Percentiles rank a stretch among this genome's conserved stretches.
phyloP scores from a whole-genome alignment of 2,113 vertebrate genomes.

The Scomber colias region DNA sequence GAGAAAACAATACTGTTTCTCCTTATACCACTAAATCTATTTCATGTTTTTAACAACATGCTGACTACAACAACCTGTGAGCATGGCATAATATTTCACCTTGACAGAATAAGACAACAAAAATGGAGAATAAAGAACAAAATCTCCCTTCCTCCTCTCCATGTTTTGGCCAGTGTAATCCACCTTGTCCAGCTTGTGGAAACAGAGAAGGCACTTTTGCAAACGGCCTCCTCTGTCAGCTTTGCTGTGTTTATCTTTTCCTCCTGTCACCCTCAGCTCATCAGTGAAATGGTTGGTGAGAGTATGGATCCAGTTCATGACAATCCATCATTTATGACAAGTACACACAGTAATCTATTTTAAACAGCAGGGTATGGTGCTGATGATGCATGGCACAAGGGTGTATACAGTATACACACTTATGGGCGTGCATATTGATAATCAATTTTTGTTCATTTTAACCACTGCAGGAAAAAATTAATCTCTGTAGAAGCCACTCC shows the following conservation, averaged over 20 bases:
- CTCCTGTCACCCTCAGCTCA: slow-evolving; percentile 59
- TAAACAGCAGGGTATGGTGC: slow-evolving; percentile 71
- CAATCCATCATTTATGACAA: slow-evolving; percentile 80
- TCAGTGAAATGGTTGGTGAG: slow-evolving; percentile 51
- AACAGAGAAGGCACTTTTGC: slow-evolving; percentile 4
- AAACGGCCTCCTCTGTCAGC: slow-evolving; percentile 50
- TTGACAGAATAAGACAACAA: slow-evolving; percentile 16
- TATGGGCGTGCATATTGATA: slow-evolving; percentile 70
- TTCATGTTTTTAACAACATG: slow-evolving; percentile 17
- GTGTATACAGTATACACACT: slow-evolving; percentile 52
- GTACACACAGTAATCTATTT: slow-evolving; percentile 77
- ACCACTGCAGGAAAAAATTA: slow-evolving; percentile 46
- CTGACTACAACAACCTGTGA: not conserved
- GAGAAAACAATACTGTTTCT: slow-evolving; percentile 22
- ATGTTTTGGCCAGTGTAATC: slow-evolving; percentile 7
- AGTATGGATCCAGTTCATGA: slow-evolving; percentile 74
- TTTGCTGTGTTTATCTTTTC: slow-evolving; percentile 66
- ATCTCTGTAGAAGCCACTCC: slow-evolving; percentile 21
- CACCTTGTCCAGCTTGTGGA: not conserved
- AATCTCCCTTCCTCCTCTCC: not conserved
- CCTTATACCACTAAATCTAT: slow-evolving; percentile 6
- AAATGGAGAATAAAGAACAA: slow-evolving; percentile 1
- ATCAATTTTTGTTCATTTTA: slow-evolving; percentile 75
- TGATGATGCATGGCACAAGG: slow-evolving; percentile 76
- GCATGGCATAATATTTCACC: slow-evolving; percentile 14